These are phyloP conservation scores for Paralinhomoeus sp. DNA, from an alignment of 2,888 invertebrate genomes.

Conservation along the genomic window DNA sequence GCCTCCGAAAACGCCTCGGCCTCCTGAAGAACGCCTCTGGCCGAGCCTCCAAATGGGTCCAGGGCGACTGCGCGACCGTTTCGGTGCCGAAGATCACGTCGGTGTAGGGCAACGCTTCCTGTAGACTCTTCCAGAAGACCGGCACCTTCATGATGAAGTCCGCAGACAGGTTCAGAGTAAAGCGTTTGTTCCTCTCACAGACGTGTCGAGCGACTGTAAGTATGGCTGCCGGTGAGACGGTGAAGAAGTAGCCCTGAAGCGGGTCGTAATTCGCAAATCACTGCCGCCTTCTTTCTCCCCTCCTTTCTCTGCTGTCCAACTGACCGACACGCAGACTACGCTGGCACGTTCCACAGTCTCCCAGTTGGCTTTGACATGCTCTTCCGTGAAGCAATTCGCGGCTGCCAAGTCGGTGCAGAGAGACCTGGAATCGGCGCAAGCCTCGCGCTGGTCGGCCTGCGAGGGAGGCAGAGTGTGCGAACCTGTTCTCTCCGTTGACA, in stretches of 20 bases:
- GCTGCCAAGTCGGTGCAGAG: constrained; percentile 86
- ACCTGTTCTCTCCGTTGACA: constrained; percentile 50
- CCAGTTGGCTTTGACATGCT: constrained; percentile 56
- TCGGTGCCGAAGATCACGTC: constrained; percentile 89
- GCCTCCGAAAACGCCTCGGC: not conserved
- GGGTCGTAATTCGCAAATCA: no score
- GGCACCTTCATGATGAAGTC: constrained; percentile 56
- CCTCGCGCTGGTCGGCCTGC: no score
- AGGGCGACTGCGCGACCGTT: constrained; percentile 33
- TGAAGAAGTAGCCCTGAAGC: constrained; percentile 84
- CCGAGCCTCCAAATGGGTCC: no score
- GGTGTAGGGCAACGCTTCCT: constrained; percentile 61
- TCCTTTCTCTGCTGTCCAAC: no score
- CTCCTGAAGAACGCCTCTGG: not conserved
- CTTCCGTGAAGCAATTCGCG: constrained; percentile 68
- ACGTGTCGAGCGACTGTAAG: constrained; percentile 58
- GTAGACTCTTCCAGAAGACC: constrained; percentile 56
- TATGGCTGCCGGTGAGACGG: constrained; percentile 69
- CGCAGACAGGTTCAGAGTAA: constrained; percentile 82
- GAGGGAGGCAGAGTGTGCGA: constrained; percentile 17
- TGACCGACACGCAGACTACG: constrained; percentile 67
- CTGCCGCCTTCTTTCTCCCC: no score
- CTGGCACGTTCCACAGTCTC: constrained; percentile 51
- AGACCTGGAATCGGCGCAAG: constrained; percentile 42
- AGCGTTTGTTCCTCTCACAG: constrained; percentile 43